Evolutionary conservation across 1,140 invertebrate species (phyloP).

Genomic region (Atopsyche davidsoni): DNA sequence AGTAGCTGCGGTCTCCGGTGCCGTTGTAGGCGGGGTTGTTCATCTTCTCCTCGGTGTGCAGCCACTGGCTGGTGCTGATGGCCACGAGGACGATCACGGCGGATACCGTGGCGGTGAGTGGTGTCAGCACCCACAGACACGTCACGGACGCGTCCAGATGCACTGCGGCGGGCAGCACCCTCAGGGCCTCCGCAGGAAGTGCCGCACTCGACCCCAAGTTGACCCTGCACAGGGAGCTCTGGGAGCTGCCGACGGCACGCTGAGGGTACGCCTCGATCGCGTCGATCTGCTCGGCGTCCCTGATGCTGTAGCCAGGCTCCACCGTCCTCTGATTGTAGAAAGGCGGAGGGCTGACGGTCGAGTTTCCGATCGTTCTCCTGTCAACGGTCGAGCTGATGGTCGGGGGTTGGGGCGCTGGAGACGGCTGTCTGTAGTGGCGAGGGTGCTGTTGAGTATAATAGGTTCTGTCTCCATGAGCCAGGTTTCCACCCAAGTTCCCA

Average conservation of each 20-base stretch:
- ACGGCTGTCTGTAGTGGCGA: neutral
- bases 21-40: slow-evolving; percentile 59
- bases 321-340: slow-evolving; percentile 23
- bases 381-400: slow-evolving; percentile 25
- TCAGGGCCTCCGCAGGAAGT: slow-evolving; percentile 32
- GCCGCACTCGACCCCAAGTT: slow-evolving; percentile 16
- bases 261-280: slow-evolving; percentile 23
- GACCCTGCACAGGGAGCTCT: slow-evolving; percentile 13
- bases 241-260: slow-evolving; percentile 14
- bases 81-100: slow-evolving; percentile 58
- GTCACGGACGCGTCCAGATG: slow-evolving; percentile 52
- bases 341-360: slow-evolving; percentile 21
- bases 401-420: slow-evolving; percentile 15
- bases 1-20: slow-evolving; percentile 54
- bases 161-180: slow-evolving; percentile 37
- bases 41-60: slow-evolving; percentile 66
- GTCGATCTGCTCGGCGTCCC: slow-evolving; percentile 15
- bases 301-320: slow-evolving; percentile 10
- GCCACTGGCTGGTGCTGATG: slow-evolving; percentile 63
- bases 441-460: slow-evolving; percentile 10
- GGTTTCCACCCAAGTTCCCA: no score
- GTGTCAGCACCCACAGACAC: slow-evolving; percentile 59
- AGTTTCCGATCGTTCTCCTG: slow-evolving; percentile 25
- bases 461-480: no score
- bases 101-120: slow-evolving; percentile 56